Conservation (phyloP, 2,113 vertebrate species). For the Siniperca knerii region DNA sequence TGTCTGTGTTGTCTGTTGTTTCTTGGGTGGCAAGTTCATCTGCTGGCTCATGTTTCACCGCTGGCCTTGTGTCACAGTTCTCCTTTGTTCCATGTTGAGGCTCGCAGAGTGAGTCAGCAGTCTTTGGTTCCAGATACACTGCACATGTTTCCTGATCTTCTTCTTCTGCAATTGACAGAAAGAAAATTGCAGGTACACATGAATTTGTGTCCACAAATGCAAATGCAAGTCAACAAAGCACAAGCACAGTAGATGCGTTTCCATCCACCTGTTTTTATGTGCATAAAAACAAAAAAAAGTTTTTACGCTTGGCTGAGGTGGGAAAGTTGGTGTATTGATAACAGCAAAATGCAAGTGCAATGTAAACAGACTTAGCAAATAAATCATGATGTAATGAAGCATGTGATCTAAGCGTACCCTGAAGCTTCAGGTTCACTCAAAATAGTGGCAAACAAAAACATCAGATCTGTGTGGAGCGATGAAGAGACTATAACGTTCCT, state of each 20-base stretch:
- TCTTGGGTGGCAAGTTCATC: conserved; percentile 22
- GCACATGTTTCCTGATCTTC: neutral
- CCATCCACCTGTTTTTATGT: neutral
- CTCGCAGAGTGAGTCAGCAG: neutral
- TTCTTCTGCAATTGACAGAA: conserved; percentile 40
- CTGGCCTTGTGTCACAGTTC: neutral
- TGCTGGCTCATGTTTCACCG: conserved; percentile 59
- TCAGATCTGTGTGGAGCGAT: too few species aligned
- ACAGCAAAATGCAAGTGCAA: neutral
- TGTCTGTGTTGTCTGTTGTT: neutral
- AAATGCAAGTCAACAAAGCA: neutral
- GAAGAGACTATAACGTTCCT: too few species aligned
- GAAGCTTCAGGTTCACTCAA: too few species aligned
- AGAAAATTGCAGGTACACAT: neutral
- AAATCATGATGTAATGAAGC: too few species aligned
- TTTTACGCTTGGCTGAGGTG: neutral
- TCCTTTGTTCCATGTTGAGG: neutral
- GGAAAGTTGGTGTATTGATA: neutral
- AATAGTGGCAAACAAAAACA: too few species aligned
- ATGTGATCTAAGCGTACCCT: too few species aligned
- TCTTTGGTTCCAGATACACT: neutral
- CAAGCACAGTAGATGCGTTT: neutral
- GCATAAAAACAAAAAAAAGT: neutral
- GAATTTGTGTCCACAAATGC: neutral
- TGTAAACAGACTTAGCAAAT: neutral